Evolutionary conservation across 2,888 invertebrate genomes (phyloP).

Genomic region (Drosophila kambysellisi): DNA sequence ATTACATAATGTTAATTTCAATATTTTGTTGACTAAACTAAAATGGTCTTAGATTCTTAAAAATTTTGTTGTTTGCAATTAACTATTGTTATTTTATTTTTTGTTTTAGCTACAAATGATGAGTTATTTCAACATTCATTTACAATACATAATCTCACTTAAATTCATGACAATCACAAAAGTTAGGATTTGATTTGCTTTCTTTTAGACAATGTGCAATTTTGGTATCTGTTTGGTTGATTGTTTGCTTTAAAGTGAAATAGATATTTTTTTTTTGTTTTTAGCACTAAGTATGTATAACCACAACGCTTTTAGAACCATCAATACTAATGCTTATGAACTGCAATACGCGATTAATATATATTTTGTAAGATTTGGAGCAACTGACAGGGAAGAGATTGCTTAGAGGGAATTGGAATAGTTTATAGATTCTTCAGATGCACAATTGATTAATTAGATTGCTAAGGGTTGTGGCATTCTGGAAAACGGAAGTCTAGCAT

Average conservation of each 20-base stretch:
- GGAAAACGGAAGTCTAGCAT: conserved; percentile 46
- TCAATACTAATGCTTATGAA: conserved; percentile 35
- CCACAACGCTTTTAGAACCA: conserved; percentile 61
- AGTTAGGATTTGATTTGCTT: conserved; percentile 74
- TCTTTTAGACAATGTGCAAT: conserved; percentile 23
- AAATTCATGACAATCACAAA: conserved; percentile 78
- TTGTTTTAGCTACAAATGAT: conserved; percentile 45
- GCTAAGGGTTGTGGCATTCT: conserved; percentile 2
- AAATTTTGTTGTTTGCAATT: conserved; percentile 30
- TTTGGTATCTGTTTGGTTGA: conserved; percentile 41
- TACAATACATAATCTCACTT: conserved; percentile 54
- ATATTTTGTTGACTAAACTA: conserved; percentile 61
- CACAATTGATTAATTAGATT: not conserved
- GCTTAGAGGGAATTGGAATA: not conserved
- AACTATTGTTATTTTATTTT: conserved; percentile 38
- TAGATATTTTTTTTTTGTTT: not conserved
- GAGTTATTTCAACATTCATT: conserved; percentile 49
- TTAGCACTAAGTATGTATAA: conserved; percentile 48
- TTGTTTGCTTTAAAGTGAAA: conserved; percentile 39
- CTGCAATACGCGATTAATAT: conserved; percentile 5
- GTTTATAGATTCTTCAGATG: conserved; percentile 8
- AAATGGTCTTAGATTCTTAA: conserved; percentile 28
- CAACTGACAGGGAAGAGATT: conserved; percentile 20
- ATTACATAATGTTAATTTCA: conserved; percentile 28
- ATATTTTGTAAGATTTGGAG: conserved; percentile 8